Conservation (phyloP, 2,888 invertebrate species). For the Euclidia mi region DNA sequence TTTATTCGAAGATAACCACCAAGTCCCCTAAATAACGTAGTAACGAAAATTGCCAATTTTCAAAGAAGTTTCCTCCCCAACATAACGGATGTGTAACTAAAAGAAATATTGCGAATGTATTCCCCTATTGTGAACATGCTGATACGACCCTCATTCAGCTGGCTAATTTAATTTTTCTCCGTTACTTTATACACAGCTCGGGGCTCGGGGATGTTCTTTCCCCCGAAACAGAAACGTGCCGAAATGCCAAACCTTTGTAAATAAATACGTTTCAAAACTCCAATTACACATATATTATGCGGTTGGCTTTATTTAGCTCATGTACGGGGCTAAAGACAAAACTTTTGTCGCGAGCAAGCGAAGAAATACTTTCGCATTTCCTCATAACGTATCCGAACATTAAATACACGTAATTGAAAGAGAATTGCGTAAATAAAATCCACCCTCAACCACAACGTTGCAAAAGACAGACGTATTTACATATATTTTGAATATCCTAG, state of each 20-base stretch:
- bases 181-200: constrained; percentile 40
- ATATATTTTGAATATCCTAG: too few relatives aligned
- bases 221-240: constrained; percentile 49
- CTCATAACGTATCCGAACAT: too few relatives aligned
- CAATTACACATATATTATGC: too few relatives aligned
- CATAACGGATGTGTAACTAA: constrained; percentile 55
- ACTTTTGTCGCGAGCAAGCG: too few relatives aligned
- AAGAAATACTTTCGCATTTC: too few relatives aligned
- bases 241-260: constrained; percentile 43
- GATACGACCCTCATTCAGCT: constrained; percentile 49
- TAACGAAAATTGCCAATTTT: constrained; percentile 57
- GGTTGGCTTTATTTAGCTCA: constrained; percentile 17
- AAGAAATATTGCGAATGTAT: constrained; percentile 63
- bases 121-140: constrained; percentile 50
- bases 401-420: too few relatives aligned
- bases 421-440: too few relatives aligned
- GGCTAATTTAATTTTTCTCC: constrained; percentile 56
- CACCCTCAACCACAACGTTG: too few relatives aligned
- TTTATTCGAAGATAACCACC: constrained; percentile 41
- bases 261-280: constrained; percentile 35
- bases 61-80: constrained; percentile 50
- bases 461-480: too few relatives aligned
- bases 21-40: constrained; percentile 42
- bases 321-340: constrained; percentile 5
- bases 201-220: constrained; percentile 37